phyloP scores from a whole-genome alignment of 2,797 vertebrate species.

The Taenioides sp. region DNA sequence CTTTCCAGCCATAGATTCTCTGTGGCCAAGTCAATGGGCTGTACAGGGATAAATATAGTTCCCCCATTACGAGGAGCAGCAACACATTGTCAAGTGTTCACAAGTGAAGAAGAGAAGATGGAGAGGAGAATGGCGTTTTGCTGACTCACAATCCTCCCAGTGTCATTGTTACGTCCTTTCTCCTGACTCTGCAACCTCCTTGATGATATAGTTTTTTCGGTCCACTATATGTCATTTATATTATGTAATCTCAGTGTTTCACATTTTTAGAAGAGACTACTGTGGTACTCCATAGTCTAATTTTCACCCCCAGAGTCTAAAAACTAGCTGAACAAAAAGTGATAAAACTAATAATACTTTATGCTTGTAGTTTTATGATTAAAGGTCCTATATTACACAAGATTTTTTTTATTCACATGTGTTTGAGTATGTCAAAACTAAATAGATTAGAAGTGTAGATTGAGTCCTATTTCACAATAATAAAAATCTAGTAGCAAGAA shows the following conservation, averaged over 20 bases:
- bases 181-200: conserved; percentile 21
- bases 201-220: conserved; percentile 9
- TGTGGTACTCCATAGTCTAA: too few relatives aligned
- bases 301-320: too few relatives aligned
- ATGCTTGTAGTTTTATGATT: too few relatives aligned
- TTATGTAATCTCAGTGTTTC: conserved; percentile 4
- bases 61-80: conserved; percentile 32
- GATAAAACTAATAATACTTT: too few relatives aligned
- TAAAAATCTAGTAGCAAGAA: conserved; percentile 1
- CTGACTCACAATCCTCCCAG: conserved; percentile 49
- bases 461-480: too few relatives aligned
- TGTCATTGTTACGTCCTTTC: conserved; percentile 23
- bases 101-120: conserved; percentile 6
- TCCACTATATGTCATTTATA: conserved; percentile 24
- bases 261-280: too few relatives aligned
- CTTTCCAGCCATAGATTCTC: conserved; percentile 32
- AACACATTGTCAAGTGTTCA: conserved; percentile 24
- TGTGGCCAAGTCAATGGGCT: conserved; percentile 45
- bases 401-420: too few relatives aligned
- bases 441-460: too few relatives aligned
- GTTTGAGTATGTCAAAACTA: too few relatives aligned
- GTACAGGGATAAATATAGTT: conserved; percentile 41
- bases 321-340: too few relatives aligned
- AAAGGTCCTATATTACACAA: too few relatives aligned
- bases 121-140: conserved; percentile 44